A percentile compares a stretch with the other conserved stretches of the same genome.
phyloP scores from a whole-genome alignment of 2,888 invertebrate genomes.

The Isoperla grammatica region DNA sequence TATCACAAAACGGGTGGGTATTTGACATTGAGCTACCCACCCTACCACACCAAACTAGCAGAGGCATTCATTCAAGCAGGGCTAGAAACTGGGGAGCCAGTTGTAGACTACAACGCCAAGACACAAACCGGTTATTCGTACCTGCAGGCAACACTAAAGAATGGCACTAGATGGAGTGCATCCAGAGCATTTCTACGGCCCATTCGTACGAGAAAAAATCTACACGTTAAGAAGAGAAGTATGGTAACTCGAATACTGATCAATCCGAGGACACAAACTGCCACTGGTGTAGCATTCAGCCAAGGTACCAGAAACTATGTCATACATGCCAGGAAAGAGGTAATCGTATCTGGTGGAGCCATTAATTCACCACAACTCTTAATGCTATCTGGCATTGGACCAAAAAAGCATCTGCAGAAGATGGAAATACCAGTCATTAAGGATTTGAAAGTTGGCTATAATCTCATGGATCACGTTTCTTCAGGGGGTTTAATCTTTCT shows the following conservation, averaged over 20 bases:
- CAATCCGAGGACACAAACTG: conserved; percentile 48
- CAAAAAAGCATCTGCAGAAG: conserved; percentile 52
- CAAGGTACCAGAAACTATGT: conserved; percentile 45
- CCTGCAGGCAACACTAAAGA: conserved; percentile 53
- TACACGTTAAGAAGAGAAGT: conserved; percentile 56
- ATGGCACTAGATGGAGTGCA: conserved; percentile 61
- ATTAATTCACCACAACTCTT: conserved; percentile 72
- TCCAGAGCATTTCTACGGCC: conserved; percentile 61
- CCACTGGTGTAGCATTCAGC: conserved; percentile 55
- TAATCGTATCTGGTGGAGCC: conserved; percentile 69
- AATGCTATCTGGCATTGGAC: conserved; percentile 73
- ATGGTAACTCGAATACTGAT: conserved; percentile 56
- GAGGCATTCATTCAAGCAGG: conserved; percentile 58
- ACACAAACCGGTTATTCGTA: conserved; percentile 56
- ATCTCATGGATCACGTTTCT: conserved; percentile 64
- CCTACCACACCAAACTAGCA: conserved; percentile 51
- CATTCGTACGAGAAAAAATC: conserved; percentile 52
- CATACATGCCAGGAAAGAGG: conserved; percentile 60
- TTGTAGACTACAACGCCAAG: conserved; percentile 56
- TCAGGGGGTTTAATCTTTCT: conserved; percentile 62
- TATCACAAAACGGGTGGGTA: conserved; percentile 54
- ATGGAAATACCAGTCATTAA: conserved; percentile 40
- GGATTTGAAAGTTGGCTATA: conserved; percentile 59
- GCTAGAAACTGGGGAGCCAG: conserved; percentile 53
- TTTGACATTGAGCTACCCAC: conserved; percentile 51